Base-by-base conservation (phyloP, 2,797 vertebrate species). In the Liasis olivaceus region DNA sequence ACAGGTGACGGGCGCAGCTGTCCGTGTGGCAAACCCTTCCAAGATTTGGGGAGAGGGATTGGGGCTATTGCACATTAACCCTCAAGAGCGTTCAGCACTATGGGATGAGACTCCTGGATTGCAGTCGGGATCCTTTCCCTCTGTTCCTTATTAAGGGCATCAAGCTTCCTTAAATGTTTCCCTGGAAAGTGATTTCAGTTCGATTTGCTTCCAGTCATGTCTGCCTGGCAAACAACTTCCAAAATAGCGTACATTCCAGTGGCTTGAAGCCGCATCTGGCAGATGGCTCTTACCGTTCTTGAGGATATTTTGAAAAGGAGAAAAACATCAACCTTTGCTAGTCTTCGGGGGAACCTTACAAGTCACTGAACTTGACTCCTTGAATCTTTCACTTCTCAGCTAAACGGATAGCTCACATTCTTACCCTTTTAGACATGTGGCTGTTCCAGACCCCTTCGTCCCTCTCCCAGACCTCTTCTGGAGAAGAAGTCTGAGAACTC, bases 1-100 rank as follows among this genome's bases (percentile, higher is more conserved):
- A 97, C 97, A 97, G 97, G 97, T 97, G 96, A 96, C 0, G 1
- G 95, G 20, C 93, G 92, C 96, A 97, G 97, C 97, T 97, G 97
- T 94, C 91, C 94, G 88, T 51, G 72, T 17, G 58, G 59, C 36
- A 42, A 42, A 85, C 81, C 59, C 3, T 91, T 95, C 93, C 95
- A 6, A 1, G 77, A 85, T 62, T 72, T n/a, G 7, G 58, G 26
- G 28, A 72, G 81, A 5, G 54, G 4, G 7, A 28, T 2, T 20
- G 77, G 26, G 20, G 36, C 60, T 22, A 15, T n/a, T 77, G 36
- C 62, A 22, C 31, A 2, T 7, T 91, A 7, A 0, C 20, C 36
- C 89, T 1, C 66, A 22, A 14, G 20, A 7, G 51, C 62, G 56
- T 58, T 17, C 31, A 20, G 5, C 4, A 4, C 26, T 8, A 5